Evolutionary conservation across 1,140 invertebrate genomes (phyloP).

Genomic region (Cotesia typhae): DNA sequence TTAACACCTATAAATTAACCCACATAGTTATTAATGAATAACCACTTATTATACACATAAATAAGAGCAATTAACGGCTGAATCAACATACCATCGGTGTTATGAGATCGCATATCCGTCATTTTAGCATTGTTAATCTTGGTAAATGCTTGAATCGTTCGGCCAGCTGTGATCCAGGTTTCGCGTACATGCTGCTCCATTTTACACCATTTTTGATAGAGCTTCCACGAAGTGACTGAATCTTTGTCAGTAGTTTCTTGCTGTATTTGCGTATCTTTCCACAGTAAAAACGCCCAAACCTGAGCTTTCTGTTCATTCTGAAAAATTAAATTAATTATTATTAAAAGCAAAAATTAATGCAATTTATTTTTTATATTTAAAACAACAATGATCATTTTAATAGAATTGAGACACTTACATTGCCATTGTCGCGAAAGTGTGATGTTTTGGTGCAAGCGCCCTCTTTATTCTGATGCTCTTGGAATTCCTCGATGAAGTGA

Average conservation of each 20-base stretch:
- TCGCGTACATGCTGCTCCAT: conserved; percentile 76
- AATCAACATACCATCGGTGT: conserved; percentile 46
- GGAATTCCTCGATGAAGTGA: conserved; percentile 81
- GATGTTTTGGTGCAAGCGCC: conserved; percentile 59
- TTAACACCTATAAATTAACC: conserved; percentile 46
- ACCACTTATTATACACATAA: conserved; percentile 6
- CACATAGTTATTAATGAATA: conserved; percentile 3
- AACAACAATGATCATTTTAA: too few relatives aligned
- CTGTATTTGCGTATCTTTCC: conserved; percentile 77
- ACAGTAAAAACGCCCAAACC: conserved; percentile 84
- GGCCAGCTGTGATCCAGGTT: conserved; percentile 80
- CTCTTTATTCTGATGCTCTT: conserved; percentile 69
- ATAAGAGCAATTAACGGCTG: conserved; percentile 11
- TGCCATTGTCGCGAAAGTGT: conserved; percentile 59
- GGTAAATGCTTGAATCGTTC: conserved; percentile 75
- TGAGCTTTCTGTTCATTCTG: conserved; percentile 80
- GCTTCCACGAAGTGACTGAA: conserved; percentile 73
- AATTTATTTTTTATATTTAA: too few relatives aligned
- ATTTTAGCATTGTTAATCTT: conserved; percentile 67
- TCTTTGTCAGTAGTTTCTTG: conserved; percentile 66
- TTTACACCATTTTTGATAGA: conserved; percentile 84
- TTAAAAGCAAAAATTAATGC: neutral
- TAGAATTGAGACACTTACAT: conserved; percentile 49
- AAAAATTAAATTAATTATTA: conserved; percentile 37
- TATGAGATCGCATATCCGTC: conserved; percentile 53